Percentiles rank a stretch among this genome's conserved stretches.
Conservation (phyloP, 2,113 vertebrate species). For the Sapayoa aenigma region DNA sequence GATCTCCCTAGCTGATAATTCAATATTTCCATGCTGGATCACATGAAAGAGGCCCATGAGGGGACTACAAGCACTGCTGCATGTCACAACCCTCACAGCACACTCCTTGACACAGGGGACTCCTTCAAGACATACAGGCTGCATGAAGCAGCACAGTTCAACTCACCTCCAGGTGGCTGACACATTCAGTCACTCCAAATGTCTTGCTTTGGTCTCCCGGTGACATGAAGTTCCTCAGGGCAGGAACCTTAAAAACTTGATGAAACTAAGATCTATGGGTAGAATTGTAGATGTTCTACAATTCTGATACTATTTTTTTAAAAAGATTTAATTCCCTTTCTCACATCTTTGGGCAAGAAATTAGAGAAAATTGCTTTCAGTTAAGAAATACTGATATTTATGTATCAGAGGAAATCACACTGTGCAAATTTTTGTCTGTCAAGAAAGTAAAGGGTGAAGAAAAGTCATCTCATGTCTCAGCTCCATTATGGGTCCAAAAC, state of each 20-base stretch:
- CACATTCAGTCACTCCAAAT: neutral
- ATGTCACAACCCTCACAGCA: neutral
- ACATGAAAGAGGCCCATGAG: rapidly evolving
- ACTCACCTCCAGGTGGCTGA: neutral
- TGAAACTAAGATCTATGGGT: neutral
- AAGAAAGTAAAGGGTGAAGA: neutral
- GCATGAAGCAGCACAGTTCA: neutral
- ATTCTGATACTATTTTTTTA: neutral
- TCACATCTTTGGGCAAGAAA: neutral
- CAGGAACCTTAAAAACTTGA: neutral
- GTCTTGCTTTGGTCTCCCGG: neutral
- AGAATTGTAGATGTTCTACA: neutral
- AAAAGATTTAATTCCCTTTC: neutral
- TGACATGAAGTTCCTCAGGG: neutral
- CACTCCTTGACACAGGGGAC: rapidly evolving
- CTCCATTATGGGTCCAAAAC: neutral
- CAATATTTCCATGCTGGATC: neutral
- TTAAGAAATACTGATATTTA: neutral
- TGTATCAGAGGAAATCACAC: neutral
- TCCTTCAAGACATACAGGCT: neutral
- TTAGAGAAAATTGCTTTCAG: neutral
- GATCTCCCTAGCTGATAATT: rapidly evolving
- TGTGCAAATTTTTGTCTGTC: neutral
- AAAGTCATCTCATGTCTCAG: neutral
- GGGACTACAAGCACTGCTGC: rapidly evolving